These are phyloP conservation scores for Datnioides undecimradiatus DNA, from an alignment of 2,113 vertebrate genomes.

Conservation along the genomic window DNA sequence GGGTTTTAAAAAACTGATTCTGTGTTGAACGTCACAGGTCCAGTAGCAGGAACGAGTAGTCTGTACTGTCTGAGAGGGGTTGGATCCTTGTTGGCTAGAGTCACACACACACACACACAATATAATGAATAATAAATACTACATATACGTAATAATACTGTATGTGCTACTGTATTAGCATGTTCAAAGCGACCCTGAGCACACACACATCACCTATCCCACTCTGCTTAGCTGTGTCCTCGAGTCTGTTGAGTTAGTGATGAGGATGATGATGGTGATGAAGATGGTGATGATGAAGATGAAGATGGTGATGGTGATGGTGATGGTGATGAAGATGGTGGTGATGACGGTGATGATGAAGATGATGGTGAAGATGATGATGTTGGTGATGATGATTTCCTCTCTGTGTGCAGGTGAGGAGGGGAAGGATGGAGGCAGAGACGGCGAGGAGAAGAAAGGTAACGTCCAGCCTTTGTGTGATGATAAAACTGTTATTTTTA, in stretches of 20 bases:
- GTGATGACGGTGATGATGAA: not conserved
- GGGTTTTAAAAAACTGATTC: not conserved
- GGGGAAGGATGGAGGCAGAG: conserved; percentile 74
- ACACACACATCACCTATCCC: conserved; percentile 86
- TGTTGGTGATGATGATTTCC: not conserved
- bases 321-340: not conserved
- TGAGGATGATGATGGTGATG: not conserved
- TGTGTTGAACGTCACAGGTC: not conserved
- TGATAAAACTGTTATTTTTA: no score
- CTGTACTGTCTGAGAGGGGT: no score
- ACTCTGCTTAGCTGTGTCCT: conserved; percentile 96
- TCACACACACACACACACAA: conserved; percentile 28
- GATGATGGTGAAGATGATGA: not conserved
- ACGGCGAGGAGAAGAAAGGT: conserved; percentile 87
- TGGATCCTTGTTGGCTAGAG: no score
- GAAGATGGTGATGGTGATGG: not conserved
- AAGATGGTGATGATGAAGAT: not conserved
- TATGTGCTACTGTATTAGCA: not conserved
- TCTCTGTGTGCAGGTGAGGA: conserved; percentile 80
- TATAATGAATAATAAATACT: no score
- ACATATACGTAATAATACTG: no score
- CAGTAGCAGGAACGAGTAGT: no score
- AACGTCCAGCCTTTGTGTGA: no score
- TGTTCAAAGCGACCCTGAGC: not conserved
- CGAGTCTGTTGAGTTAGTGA: conserved; percentile 81